These are phyloP conservation scores for Ispidina picta DNA, from an alignment of 2,797 vertebrate species.

Conservation along the genomic window DNA sequence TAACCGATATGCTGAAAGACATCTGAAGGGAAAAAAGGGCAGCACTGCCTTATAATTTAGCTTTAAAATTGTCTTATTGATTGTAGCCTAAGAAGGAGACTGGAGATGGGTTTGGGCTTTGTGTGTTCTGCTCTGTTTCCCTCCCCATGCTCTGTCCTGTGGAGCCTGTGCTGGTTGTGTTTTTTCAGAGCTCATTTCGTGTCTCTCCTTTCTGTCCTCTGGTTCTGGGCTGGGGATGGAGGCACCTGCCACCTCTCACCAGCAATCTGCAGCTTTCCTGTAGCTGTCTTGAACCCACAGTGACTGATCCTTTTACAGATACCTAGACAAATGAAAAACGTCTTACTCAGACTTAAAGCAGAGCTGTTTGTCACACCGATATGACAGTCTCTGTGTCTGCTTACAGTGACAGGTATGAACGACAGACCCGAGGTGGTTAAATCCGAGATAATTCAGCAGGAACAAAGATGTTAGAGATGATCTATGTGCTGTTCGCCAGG, in stretches of 20 bases:
- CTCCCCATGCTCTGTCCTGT: rapidly evolving
- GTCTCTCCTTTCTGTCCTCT: neutral
- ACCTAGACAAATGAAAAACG: neutral
- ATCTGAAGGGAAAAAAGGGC: neutral
- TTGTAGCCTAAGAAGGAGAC: neutral
- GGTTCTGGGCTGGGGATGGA: neutral
- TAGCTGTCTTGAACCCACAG: neutral
- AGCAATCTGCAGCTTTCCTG: neutral
- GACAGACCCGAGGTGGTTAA: neutral
- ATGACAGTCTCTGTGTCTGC: neutral
- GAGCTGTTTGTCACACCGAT: neutral
- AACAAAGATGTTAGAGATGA: neutral
- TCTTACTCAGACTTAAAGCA: neutral
- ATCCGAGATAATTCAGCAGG: neutral
- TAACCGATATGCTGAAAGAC: neutral
- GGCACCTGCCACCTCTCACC: neutral
- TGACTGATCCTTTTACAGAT: neutral
- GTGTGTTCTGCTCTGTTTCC: neutral
- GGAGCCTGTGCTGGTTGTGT: neutral
- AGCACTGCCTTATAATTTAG: neutral
- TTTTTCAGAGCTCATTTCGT: neutral
- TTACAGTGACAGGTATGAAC: neutral
- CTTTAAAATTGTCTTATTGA: neutral
- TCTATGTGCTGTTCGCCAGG: neutral
- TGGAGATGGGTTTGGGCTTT: neutral